phyloP scores from a whole-genome alignment of 2,888 invertebrate species.

The Dynastes maya region DNA sequence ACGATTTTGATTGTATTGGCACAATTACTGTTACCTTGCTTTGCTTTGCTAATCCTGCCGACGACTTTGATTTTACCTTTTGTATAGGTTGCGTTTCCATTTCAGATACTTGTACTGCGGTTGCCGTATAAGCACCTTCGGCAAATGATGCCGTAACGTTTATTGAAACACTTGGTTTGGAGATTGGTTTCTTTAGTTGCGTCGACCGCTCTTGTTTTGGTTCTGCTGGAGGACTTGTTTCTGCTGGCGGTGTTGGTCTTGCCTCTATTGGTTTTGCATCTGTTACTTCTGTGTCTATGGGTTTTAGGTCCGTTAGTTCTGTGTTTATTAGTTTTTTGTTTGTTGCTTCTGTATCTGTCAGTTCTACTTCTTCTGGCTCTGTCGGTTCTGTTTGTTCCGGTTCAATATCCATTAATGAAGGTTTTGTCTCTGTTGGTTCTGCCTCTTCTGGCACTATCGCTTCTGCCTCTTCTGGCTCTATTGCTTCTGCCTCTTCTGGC shows the following conservation, averaged over 20 bases:
- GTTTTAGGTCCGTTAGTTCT: too few relatives aligned
- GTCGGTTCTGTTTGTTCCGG: too few relatives aligned
- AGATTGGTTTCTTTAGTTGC: background rate
- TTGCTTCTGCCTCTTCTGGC: too few relatives aligned
- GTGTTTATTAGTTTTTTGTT: too few relatives aligned
- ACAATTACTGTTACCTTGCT: slow-evolving; percentile 10
- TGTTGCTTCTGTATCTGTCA: too few relatives aligned
- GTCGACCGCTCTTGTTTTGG: background rate
- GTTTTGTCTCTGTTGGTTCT: background rate
- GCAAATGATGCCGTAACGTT: background rate
- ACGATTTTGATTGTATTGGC: background rate
- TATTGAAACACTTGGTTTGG: background rate
- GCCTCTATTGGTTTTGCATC: too few relatives aligned
- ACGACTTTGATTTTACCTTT: background rate
- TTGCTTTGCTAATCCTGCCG: background rate
- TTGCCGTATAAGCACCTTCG: background rate
- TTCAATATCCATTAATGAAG: background rate
- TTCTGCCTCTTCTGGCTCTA: background rate
- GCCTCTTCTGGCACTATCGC: background rate
- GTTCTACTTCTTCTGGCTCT: too few relatives aligned
- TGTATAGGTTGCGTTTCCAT: background rate
- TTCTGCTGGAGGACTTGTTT: background rate
- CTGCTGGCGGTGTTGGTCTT: background rate
- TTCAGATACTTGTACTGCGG: background rate
- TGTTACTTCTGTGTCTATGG: too few relatives aligned